phyloP scores from a whole-genome alignment of 1,140 invertebrate species.

The Scylla paramamosain region DNA sequence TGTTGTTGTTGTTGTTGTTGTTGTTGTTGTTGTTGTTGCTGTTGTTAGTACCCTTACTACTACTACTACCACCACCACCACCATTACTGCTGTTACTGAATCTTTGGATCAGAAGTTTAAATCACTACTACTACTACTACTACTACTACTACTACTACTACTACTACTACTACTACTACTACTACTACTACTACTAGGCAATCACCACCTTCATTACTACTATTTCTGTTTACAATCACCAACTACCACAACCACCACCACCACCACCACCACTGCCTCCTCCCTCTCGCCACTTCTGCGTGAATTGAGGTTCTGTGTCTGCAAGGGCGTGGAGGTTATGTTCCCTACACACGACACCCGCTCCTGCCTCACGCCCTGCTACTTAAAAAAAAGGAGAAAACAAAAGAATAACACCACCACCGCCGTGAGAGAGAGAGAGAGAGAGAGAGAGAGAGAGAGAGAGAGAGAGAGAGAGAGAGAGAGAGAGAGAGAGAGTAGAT shows the following conservation, averaged over 20 bases:
- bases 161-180: conserved; percentile 27
- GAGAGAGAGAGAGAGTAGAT: not conserved
- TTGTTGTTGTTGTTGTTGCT: not conserved
- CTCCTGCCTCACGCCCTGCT: not conserved
- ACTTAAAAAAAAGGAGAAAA: not conserved
- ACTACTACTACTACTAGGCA: conserved; percentile 26
- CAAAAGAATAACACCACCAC: not conserved
- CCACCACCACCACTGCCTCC: not conserved
- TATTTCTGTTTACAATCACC: not conserved
- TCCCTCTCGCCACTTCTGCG: not conserved
- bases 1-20: not conserved
- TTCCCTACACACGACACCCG: not conserved
- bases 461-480: not conserved
- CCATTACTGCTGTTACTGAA: not conserved
- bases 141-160: conserved; percentile 36
- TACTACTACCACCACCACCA: not conserved
- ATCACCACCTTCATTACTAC: not conserved
- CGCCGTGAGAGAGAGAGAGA: not conserved
- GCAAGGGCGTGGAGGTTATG: not conserved
- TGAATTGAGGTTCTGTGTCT: not conserved
- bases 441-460: conserved; percentile 29
- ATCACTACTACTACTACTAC: conserved; percentile 11
- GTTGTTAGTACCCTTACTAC: not conserved
- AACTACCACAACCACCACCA: not conserved
- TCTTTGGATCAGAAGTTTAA: not conserved